Evolutionary conservation across 2,113 vertebrate species (phyloP).

Genomic region (Menura novaehollandiae): DNA sequence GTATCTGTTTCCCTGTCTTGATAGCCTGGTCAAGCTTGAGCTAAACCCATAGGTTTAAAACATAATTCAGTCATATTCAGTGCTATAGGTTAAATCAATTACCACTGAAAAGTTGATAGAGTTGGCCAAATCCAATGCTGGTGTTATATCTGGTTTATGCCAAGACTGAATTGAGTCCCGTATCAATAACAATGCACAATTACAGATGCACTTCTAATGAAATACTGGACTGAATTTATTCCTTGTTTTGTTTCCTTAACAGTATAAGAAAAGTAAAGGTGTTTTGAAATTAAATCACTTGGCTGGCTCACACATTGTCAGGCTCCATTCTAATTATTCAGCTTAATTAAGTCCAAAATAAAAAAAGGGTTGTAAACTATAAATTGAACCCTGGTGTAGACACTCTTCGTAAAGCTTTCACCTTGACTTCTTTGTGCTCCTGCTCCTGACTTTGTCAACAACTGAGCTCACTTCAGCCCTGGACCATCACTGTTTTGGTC

Average conservation of each 20-base stretch:
- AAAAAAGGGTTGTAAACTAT: not conserved
- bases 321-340: not conserved
- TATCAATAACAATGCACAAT: not conserved
- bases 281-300: constrained; percentile 1
- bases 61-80: not conserved
- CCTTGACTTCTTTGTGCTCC: not conserved
- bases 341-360: not conserved
- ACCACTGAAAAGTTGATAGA: not conserved
- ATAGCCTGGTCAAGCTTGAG: not conserved
- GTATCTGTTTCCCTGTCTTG: not conserved
- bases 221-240: not conserved
- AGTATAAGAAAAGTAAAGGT: not conserved
- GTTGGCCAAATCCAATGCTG: not conserved
- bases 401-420: not conserved
- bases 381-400: not conserved
- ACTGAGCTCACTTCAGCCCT: not conserved
- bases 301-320: not conserved
- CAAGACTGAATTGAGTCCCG: not conserved
- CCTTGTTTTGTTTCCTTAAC: not conserved
- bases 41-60: not conserved
- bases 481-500: not conserved
- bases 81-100: not conserved
- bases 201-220: not conserved
- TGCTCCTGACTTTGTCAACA: not conserved
- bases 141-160: not conserved